Base-by-base conservation (phyloP, 2,888 invertebrate species). In the Rotaria sp. region DNA sequence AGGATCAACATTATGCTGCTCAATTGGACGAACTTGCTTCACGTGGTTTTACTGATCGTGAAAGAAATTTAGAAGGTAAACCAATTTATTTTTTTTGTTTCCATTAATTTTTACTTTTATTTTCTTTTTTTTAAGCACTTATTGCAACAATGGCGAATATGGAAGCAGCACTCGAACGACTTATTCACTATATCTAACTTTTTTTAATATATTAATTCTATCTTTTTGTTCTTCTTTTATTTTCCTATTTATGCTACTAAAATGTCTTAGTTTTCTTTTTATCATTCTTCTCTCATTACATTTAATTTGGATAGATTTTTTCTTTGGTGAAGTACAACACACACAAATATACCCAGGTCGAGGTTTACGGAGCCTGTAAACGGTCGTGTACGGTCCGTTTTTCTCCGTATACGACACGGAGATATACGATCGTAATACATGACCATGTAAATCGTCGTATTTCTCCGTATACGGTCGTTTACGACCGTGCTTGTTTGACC, bases 11-110 rank as follows among this genome's bases (percentile, higher is more conserved):
- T 89, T 98, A 96, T 92, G 94, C 95, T 88, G 94, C 95, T 87
- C 97, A 99, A 91, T 92, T 99, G 89, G 97, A 97, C 89, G 96
- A 97, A 91, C 93, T 98, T 88, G 93, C 95, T 55, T 94, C 94
- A 85, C 99, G 99, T 98, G 98, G 98, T 85, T 98, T 98, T 92
- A 94, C 95, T 87, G 96, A 99, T 92, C 93, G 96, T 90, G 96
- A 97, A 90, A 97, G 96, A 88, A 99, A 99, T 92, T 93, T 98
- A 90, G 96, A 96, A 94, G 93, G 93, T 93, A 88, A 87, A 2
- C 48, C 45, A n/a, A n/a, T n/a, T 55, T 15, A 15, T 67, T 67
- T 1, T 4, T 35, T 67, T 30, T 35, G 87, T 86, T 88, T 84
- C n/a, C n/a, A n/a, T 84, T 85, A 87, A 88, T 87, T 88, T n/a